Evolutionary conservation across 2,888 invertebrate species (phyloP).

Genomic region (Sympetrum striolatum): DNA sequence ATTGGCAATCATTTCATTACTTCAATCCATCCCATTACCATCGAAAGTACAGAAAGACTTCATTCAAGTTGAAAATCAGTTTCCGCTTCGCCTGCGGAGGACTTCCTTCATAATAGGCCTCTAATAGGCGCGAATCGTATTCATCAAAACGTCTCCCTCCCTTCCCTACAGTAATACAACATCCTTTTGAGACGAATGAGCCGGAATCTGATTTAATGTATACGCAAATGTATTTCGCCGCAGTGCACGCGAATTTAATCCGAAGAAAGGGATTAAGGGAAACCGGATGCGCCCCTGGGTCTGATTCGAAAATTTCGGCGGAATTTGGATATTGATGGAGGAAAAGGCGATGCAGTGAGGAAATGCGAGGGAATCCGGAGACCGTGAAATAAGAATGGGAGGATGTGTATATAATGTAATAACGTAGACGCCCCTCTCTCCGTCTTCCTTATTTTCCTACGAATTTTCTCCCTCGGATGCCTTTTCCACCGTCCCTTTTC

Average conservation of each 20-base stretch:
- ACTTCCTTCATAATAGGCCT: no score
- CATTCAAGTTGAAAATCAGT: no score
- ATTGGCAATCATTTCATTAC: no score
- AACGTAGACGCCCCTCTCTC: not conserved
- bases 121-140: no score
- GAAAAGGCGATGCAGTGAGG: not conserved
- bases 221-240: not conserved
- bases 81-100: no score
- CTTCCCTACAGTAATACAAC: no score
- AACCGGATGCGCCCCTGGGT: not conserved
- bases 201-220: not conserved
- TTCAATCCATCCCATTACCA: no score
- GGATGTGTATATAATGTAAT: not conserved
- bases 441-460: not conserved
- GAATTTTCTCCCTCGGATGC: not conserved
- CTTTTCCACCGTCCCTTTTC: not conserved
- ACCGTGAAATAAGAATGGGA: not conserved
- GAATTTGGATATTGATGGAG: not conserved
- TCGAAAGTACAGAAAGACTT: no score
- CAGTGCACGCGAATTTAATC: not conserved
- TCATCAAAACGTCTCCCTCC: no score
- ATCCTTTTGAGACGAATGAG: no score
- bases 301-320: not conserved
- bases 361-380: conserved; percentile 1
- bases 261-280: not conserved